These are phyloP conservation scores for Phodopus roborovskii DNA, from an alignment of 2,113 vertebrate species.

Conservation along the genomic window DNA sequence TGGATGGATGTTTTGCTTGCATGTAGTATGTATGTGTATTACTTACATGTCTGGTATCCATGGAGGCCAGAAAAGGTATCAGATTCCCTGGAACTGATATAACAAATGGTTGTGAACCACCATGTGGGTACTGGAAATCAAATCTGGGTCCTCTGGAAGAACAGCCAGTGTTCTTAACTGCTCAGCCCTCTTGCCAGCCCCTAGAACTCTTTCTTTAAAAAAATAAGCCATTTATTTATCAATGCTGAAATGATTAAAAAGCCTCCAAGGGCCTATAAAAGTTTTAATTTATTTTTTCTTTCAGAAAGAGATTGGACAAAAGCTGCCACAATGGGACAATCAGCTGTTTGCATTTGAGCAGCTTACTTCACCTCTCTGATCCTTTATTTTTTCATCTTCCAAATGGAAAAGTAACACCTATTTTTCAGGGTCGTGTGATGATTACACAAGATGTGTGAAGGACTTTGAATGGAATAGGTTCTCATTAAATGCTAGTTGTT, in stretches of 20 bases:
- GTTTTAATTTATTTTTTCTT: not conserved
- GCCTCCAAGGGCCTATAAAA: not conserved
- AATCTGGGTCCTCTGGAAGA: not conserved
- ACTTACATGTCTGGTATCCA: too few species aligned
- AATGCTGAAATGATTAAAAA: conserved; percentile 51
- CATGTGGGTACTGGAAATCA: not conserved
- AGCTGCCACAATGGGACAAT: not conserved
- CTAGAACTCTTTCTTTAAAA: not conserved
- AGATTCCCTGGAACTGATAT: not conserved
- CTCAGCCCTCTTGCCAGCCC: not conserved
- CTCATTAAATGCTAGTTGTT: not conserved
- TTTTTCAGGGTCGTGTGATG: not conserved
- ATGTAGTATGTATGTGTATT: not conserved
- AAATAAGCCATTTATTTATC: conserved; percentile 22
- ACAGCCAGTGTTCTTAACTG: not conserved
- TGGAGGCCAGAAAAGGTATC: not conserved
- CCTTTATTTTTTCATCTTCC: not conserved
- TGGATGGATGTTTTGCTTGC: not conserved
- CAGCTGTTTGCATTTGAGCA: not conserved
- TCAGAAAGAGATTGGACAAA: not conserved
- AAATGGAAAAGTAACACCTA: not conserved
- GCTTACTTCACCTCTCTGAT: conserved; percentile 1
- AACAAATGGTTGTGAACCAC: not conserved
- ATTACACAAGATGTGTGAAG: not conserved
- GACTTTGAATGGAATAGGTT: not conserved